These are phyloP conservation scores for Pelobates fuscus DNA, from an alignment of 2,113 vertebrate genomes.

Conservation along the genomic window DNA sequence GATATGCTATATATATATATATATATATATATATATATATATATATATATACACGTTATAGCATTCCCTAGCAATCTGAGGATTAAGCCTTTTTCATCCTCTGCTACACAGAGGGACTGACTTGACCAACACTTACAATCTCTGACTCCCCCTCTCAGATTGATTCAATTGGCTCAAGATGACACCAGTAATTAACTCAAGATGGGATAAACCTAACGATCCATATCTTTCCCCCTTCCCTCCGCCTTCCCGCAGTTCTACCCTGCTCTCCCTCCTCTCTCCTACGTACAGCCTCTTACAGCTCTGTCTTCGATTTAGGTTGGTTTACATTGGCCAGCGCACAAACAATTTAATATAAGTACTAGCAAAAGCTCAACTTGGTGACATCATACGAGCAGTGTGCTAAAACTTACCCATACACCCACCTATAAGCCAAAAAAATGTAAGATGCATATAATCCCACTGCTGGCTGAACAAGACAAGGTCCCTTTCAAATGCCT, in stretches of 20 bases:
- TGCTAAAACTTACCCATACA: constrained; percentile 59
- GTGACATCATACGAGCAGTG: constrained; percentile 89
- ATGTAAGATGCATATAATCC: constrained; percentile 58
- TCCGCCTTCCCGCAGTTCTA: constrained; percentile 34
- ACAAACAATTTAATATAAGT: constrained; percentile 92
- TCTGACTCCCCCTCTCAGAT: constrained; percentile 82
- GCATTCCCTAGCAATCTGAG: no score
- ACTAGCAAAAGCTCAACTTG: constrained; percentile 86
- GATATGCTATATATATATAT: no score
- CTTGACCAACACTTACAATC: constrained; percentile 92
- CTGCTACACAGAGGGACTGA: constrained; percentile 30
- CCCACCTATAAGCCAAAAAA: constrained; percentile 53
- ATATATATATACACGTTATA: no score
- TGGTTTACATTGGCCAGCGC: constrained; percentile 97
- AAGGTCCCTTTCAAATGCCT: constrained; percentile 65
- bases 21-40: no score
- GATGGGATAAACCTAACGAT: constrained; percentile 95
- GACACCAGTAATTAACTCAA: constrained; percentile 99
- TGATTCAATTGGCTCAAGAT: constrained; percentile 99
- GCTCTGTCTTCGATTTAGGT: constrained; percentile 93
- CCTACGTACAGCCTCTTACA: constrained; percentile 88
- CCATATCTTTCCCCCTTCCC: constrained; percentile 93
- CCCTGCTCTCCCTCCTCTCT: constrained; percentile 85
- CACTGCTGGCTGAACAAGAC: constrained; percentile 65
- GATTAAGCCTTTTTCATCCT: no score